Conservation (phyloP, 2,797 vertebrate species). For the Microcaecilia unicolor region DNA sequence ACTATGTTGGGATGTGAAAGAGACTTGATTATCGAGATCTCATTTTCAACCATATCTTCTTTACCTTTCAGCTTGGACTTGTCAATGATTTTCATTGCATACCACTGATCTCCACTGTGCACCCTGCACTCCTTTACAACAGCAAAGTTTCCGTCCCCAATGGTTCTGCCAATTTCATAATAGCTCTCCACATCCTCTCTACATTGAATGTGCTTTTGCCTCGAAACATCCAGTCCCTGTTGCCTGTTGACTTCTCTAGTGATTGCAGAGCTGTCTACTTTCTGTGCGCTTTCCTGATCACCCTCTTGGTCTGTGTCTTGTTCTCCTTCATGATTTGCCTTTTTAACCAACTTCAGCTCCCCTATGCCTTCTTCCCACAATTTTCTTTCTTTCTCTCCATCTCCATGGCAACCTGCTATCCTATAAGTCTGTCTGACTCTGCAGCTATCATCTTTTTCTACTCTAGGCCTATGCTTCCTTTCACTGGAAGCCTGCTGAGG, state of each 20-base stretch:
- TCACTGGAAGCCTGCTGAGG: conserved; percentile 11
- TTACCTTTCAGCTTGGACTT: conserved; percentile 83
- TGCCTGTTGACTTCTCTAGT: conserved; percentile 29
- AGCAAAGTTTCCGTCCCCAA: conserved; percentile 93
- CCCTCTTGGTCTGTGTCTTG: conserved; percentile 10
- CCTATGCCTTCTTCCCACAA: conserved; percentile 24
- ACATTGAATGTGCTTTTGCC: conserved; percentile 41
- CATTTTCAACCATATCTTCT: conserved; percentile 92
- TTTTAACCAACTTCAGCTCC: conserved; percentile 26
- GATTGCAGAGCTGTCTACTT: conserved; percentile 16
- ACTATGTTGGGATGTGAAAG: conserved; percentile 86
- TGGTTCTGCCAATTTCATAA: conserved; percentile 76
- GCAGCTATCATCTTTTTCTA: conserved; percentile 15
- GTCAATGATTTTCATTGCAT: conserved; percentile 88
- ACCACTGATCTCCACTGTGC: conserved; percentile 48
- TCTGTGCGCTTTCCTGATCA: conserved; percentile 7
- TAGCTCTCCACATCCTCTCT: conserved; percentile 61
- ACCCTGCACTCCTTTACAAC: conserved; percentile 79
- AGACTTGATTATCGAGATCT: conserved; percentile 79
- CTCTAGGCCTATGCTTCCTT: conserved; percentile 20
- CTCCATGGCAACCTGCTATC: conserved; percentile 26
- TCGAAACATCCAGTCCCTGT: conserved; percentile 12
- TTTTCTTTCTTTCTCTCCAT: conserved; percentile 21
- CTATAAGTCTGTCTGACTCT: conserved; percentile 21
- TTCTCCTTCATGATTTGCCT: conserved; percentile 17